Evolutionary conservation across 2,888 invertebrate species (phyloP).

Genomic region (Hylaea fasciaria): DNA sequence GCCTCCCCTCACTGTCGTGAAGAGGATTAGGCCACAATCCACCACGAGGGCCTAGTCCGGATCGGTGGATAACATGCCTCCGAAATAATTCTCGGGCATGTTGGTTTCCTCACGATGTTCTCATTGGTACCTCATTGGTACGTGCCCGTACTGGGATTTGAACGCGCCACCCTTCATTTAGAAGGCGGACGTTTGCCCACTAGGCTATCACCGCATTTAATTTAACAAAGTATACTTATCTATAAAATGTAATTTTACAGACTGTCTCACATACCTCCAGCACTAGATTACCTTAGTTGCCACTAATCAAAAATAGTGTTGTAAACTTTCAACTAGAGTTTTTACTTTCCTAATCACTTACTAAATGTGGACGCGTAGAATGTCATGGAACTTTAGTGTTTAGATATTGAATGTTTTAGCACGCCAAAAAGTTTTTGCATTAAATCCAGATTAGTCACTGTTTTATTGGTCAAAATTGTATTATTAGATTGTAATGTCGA

Average conservation of each 20-base stretch:
- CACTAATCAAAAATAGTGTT: constrained; percentile 56
- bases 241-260: neutral
- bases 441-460: constrained; percentile 61
- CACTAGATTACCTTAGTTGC: constrained; percentile 43
- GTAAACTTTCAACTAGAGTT: constrained; percentile 51
- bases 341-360: constrained; percentile 52
- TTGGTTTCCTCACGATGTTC: too few relatives aligned
- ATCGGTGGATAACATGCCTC: too few relatives aligned
- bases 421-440: constrained; percentile 69
- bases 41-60: too few relatives aligned
- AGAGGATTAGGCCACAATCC: too few relatives aligned
- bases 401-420: constrained; percentile 66
- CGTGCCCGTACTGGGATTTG: too few relatives aligned
- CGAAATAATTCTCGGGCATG: too few relatives aligned
- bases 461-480: constrained; percentile 57
- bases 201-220: too few relatives aligned
- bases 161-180: too few relatives aligned
- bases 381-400: constrained; percentile 55
- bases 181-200: too few relatives aligned
- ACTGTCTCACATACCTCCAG: constrained; percentile 15
- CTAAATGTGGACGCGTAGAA: constrained; percentile 51
- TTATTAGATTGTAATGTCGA: constrained; percentile 37
- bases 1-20: too few relatives aligned
- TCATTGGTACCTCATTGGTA: too few relatives aligned
- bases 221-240: too few relatives aligned